A percentile compares a stretch with the other conserved stretches of the same genome.
Evolutionary conservation across 2,113 vertebrate species (phyloP).

Genomic region (Ginglymostoma cirratum): DNA sequence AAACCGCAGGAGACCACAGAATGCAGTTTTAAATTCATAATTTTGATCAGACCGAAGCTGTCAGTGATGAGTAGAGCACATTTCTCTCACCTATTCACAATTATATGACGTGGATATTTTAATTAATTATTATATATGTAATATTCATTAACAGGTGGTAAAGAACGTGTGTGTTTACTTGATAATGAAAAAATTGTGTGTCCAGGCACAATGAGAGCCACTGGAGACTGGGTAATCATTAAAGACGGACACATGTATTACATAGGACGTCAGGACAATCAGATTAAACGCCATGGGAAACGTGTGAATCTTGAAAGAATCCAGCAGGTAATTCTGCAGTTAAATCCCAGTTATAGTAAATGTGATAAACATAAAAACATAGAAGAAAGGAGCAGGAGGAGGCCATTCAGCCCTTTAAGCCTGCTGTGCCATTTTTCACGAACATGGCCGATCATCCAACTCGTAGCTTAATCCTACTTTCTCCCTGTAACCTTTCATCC

Average conservation of each 20-base stretch:
- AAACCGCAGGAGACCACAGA: not conserved
- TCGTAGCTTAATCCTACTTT: no score
- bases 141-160: conserved; percentile 65
- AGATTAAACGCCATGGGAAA: conserved; percentile 84
- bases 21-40: not conserved
- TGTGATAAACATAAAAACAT: not conserved
- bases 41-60: not conserved
- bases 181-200: conserved; percentile 63
- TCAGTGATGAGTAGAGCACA: not conserved
- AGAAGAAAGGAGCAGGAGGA: no score
- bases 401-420: no score
- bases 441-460: no score
- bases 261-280: conserved; percentile 78
- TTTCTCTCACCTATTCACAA: not conserved
- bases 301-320: conserved; percentile 69
- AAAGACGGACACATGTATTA: conserved; percentile 61
- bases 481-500: no score
- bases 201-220: conserved; percentile 75
- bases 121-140: conserved; percentile 1
- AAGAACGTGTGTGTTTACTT: conserved; percentile 77
- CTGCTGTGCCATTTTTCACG: no score
- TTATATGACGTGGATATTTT: not conserved
- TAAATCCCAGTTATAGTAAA: not conserved
- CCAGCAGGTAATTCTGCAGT: conserved; percentile 62
- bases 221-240: conserved; percentile 79